A percentile compares a stretch with the other conserved stretches of the same genome.
Conservation (phyloP, 2,888 invertebrate species). For the Megamerina dolium region DNA sequence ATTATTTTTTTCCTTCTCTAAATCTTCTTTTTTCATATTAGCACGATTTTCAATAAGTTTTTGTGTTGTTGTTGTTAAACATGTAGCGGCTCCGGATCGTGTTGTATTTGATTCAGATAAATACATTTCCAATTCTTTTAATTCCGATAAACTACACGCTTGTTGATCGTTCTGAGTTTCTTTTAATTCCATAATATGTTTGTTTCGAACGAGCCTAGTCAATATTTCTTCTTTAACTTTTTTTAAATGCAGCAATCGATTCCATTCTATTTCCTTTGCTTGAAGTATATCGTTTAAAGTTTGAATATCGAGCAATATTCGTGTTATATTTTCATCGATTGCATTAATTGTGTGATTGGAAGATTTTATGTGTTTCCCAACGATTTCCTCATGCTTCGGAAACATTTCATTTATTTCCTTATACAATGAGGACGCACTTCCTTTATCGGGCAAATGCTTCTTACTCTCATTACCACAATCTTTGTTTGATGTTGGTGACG, state of each 20-base stretch:
- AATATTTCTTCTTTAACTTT: conserved; percentile 80
- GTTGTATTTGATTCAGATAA: conserved; percentile 16
- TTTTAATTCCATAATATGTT: conserved; percentile 54
- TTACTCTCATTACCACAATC: conserved; percentile 56
- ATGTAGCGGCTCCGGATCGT: not conserved
- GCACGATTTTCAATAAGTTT: conserved; percentile 35
- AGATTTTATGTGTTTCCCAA: conserved; percentile 49
- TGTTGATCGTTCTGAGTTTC: conserved; percentile 30
- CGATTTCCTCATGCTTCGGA: conserved; percentile 27
- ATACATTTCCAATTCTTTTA: conserved; percentile 24
- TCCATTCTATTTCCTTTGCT: conserved; percentile 82
- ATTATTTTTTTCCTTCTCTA: conserved; percentile 37
- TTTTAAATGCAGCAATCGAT: conserved; percentile 72
- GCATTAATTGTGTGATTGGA: conserved; percentile 58
- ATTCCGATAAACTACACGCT: conserved; percentile 21
- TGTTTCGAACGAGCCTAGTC: conserved; percentile 63
- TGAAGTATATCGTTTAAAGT: conserved; percentile 67
- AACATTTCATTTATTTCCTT: conserved; percentile 33
- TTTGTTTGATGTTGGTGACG: conserved; percentile 94
- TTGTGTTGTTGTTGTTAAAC: conserved; percentile 28
- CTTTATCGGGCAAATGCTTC: conserved; percentile 5
- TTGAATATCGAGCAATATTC: conserved; percentile 61
- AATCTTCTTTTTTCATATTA: conserved; percentile 37
- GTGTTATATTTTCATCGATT: conserved; percentile 60
- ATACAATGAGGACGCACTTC: conserved; percentile 31